Evolutionary conservation across 64 coral and sea anemone genomes (phyloP).

Genomic region (Hydrozoanthus tunicans): DNA sequence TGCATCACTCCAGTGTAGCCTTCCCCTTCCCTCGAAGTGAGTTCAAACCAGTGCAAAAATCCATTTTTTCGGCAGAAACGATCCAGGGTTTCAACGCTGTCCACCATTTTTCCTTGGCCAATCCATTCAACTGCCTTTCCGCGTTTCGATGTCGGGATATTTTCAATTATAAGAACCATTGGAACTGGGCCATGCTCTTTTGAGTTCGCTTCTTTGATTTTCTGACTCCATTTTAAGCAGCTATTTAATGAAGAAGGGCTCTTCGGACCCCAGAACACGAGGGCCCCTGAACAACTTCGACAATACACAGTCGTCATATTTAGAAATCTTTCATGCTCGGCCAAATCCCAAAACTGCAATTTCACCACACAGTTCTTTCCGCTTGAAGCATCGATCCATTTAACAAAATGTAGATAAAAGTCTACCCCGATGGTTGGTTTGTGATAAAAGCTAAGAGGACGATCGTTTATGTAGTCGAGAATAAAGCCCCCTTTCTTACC

Average conservation of each 20-base stretch:
- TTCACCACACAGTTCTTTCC: slow-evolving; percentile 71
- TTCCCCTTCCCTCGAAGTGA: slow-evolving; percentile 75
- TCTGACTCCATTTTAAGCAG: slow-evolving; percentile 87
- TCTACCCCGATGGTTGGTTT: slow-evolving; percentile 92
- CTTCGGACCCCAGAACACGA: slow-evolving; percentile 95
- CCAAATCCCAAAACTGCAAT: slow-evolving; percentile 94
- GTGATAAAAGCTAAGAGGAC: slow-evolving; percentile 91
- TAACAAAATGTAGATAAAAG: slow-evolving; percentile 89
- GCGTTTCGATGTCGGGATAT: slow-evolving; percentile 86
- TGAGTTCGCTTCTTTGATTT: slow-evolving; percentile 86
- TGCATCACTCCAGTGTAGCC: slow-evolving; percentile 83
- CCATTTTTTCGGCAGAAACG: slow-evolving; percentile 83
- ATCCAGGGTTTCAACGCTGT: slow-evolving; percentile 67
- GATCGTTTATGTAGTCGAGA: slow-evolving; percentile 82
- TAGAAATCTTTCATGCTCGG: slow-evolving; percentile 90
- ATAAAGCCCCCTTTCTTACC: slow-evolving; percentile 93
- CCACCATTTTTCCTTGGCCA: slow-evolving; percentile 78
- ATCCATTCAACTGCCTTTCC: slow-evolving; percentile 86
- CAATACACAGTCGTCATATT: slow-evolving; percentile 92
- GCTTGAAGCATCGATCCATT: slow-evolving; percentile 62
- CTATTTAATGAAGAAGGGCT: slow-evolving; percentile 88
- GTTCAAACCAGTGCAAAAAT: slow-evolving; percentile 85
- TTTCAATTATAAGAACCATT: slow-evolving; percentile 90
- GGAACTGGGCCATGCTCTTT: slow-evolving; percentile 64
- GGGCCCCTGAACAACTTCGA: slow-evolving; percentile 75